Conservation (phyloP, 2,113 vertebrate genomes). For the Macrotus californicus region DNA sequence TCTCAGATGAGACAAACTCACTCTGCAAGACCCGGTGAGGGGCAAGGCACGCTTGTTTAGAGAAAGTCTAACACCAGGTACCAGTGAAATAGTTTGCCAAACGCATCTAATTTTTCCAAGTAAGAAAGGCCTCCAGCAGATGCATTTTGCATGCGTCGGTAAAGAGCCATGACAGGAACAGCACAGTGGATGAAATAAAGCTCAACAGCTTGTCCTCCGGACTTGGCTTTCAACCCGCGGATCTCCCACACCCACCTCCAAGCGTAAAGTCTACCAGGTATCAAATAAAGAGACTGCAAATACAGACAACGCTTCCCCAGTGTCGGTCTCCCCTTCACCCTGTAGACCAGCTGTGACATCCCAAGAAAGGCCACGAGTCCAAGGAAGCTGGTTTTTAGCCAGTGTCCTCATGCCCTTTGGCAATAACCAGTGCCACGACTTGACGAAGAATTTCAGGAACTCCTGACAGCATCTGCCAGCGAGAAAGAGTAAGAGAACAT, state of each 20-base stretch:
- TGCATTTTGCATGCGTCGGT: background rate
- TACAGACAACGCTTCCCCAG: background rate
- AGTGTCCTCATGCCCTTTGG: background rate
- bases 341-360: background rate
- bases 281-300: background rate
- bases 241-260: background rate
- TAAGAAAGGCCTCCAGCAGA: background rate
- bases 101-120: background rate
- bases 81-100: background rate
- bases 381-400: background rate
- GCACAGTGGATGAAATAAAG: background rate
- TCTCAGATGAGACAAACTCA: background rate
- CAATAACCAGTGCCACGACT: background rate
- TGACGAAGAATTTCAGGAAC: background rate
- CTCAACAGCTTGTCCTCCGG: background rate
- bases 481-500: background rate
- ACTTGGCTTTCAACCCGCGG: background rate
- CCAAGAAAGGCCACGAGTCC: background rate
- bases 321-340: background rate
- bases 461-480: background rate
- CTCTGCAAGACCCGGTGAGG: background rate
- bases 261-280: background rate
- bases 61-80: background rate
- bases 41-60: background rate
- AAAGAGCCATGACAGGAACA: rapidly evolving